A percentile compares a stretch with the other conserved stretches of the same genome.
These are phyloP conservation scores for Odontomyia ornata DNA, from an alignment of 2,888 invertebrate species.

Conservation along the genomic window DNA sequence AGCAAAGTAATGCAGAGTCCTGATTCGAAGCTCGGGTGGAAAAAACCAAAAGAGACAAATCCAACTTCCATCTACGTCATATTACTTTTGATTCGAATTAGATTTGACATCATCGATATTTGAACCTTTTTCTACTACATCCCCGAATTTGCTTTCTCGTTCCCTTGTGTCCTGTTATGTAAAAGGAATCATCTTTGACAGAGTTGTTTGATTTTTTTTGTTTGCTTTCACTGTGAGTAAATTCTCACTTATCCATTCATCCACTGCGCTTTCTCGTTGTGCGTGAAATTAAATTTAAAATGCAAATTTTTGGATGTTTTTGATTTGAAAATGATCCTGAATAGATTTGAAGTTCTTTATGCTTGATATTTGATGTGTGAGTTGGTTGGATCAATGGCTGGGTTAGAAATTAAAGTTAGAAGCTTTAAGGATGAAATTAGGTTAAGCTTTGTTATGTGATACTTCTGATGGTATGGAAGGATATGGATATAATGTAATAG, in stretches of 20 bases:
- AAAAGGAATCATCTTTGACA: slow-evolving; percentile 3
- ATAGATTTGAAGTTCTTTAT: slow-evolving; percentile 45
- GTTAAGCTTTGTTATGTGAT: slow-evolving; percentile 29
- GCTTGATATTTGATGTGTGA: not conserved
- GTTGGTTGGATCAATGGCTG: not conserved
- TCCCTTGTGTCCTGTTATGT: not conserved
- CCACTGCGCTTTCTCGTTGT: slow-evolving; percentile 34
- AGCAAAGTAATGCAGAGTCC: not conserved
- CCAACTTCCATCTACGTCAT: slow-evolving; percentile 25
- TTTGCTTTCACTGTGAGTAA: not conserved
- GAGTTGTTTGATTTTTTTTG: slow-evolving; percentile 1
- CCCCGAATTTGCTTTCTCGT: not conserved
- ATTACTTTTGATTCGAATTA: slow-evolving; percentile 52
- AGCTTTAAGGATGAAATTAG: slow-evolving; percentile 15
- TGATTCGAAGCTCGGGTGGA: not conserved
- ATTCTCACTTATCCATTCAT: slow-evolving; percentile 24
- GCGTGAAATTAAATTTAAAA: slow-evolving; percentile 59
- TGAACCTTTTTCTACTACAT: slow-evolving; percentile 45
- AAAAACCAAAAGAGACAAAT: slow-evolving; percentile 15
- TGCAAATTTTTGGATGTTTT: slow-evolving; percentile 57
- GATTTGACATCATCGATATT: slow-evolving; percentile 55
- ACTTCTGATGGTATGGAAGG: not conserved
- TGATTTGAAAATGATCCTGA: slow-evolving; percentile 52
- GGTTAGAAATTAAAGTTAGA: not conserved
- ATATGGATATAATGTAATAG: too few relatives aligned